Evolutionary conservation across 2,797 vertebrate species (phyloP), one percentile per base, ranked within the genome.

Genomic region (Huso huso): DNA sequence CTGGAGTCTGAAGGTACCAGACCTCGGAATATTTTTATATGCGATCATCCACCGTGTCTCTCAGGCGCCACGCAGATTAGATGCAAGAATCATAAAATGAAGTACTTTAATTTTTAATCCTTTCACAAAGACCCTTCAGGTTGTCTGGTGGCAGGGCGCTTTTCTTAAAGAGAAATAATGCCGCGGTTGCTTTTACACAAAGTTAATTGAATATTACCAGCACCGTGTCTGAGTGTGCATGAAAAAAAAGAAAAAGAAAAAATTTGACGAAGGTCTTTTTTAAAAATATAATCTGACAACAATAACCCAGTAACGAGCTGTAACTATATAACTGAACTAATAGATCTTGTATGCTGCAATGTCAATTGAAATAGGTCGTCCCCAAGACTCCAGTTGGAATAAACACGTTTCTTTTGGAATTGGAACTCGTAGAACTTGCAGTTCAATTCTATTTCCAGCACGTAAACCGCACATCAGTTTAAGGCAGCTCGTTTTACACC

Each of bases 61-160:
- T 90, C 87, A 92, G 92, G 92, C 92, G 91, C 92, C 92, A 92
- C 83, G 81, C 89, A 92, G 92, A 93, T 94, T 94, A 94, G 92
- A 93, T 87, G 88, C 87, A 91, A 91, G 88, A 92, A 92, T 92
- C 89, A 91, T 91, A 92, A 92, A 91, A 92, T 89, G 88, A 88
- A 92, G 88, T 90, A 89, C 89, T 92, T 92, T 91, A 90, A 93
- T 88, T 91, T 91, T 91, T 93, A 93, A 92, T 93, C 91, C 91
- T 87, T 91, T 92, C 91, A 91, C 91, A 93, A 93, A 92, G 90
- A 92, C 89, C 88, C 85, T 86, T 91, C 88, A 90, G 90, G 92
- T 89, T 88, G 88, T 87, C 85, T 87, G 86, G 85, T 87, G 87
- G 89, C 83, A 86, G 89, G 87, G 87, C 86, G 87, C 88, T 87